Evolutionary conservation across 2,797 vertebrate species (phyloP), one percentile per base, ranked within the genome.

Genomic region (Malacoraja senta): DNA sequence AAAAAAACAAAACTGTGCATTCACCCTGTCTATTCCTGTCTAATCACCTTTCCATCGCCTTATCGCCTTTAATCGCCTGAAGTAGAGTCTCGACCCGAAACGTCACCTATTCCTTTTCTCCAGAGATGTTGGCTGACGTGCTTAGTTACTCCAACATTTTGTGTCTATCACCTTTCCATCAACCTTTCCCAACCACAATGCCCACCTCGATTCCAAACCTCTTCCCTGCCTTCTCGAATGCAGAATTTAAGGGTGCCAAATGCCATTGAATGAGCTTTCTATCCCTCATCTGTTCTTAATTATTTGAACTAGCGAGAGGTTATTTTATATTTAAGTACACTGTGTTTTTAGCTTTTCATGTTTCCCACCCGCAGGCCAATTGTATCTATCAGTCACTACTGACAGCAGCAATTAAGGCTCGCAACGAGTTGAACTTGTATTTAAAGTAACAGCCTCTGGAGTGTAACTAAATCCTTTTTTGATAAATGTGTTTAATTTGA

Each of bases 401-500:
- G 17, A 88, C 15, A 35, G 84, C 61, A 88, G 84, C 84, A 88
- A 68, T 88, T 88, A 88, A 88, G 19, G 84, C 65, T 68, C 68
- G 84, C n/a, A 88, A 12, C 32, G 84, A 19, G 65, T 19, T 32
- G n/a, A 88, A 32, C 65, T 88, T 88, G 35, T 35, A 88, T 88
- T 88, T 68, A 65, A 88, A 68, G 84, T 35, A 68, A 32, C 63
- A 68, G 8, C 17, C 84, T 32, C 84, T 68, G n/a, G 84, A 35
- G 63, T 88, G 61, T 88, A 35, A 88, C 61, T 68, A 32, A 88
- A 6, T 68, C 63, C n/a, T 88, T 88, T 88, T 35, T 32, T 88
- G 63, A 68, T 88, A 35, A 84, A 84, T 35, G 84, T 88, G 84
- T 35, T 68, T 26, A 88, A 88, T 68, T 68, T 88, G 84, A 88